phyloP scores from a whole-genome alignment of 1,140 invertebrate species.

The Drosophila arawakana region DNA sequence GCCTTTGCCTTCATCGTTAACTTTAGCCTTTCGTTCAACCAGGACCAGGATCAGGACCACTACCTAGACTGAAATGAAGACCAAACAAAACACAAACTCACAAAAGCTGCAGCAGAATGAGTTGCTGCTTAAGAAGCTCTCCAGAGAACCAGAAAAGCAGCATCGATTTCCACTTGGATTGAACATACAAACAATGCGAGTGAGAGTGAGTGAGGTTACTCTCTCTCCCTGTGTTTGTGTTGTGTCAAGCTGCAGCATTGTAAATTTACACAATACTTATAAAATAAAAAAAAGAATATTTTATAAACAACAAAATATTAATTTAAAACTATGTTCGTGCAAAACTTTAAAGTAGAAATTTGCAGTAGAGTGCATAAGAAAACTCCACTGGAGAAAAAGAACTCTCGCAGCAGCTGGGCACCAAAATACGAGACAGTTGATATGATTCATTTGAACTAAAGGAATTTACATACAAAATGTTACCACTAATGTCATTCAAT shows the following conservation, averaged over 20 bases:
- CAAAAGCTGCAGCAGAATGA: slow-evolving; percentile 2
- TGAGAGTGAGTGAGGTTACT: background rate
- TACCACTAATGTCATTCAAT: no score
- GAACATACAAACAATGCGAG: background rate
- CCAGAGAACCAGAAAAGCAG: background rate
- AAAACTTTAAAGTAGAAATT: no score
- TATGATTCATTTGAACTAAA: background rate
- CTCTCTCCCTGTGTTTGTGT: no score
- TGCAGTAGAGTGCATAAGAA: no score
- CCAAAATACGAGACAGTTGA: background rate
- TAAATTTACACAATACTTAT: no score
- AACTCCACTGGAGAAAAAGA: no score
- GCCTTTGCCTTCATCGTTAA: background rate
- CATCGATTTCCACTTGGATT: slow-evolving; percentile 9
- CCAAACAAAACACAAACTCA: slow-evolving; percentile 1
- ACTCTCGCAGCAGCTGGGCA: no score
- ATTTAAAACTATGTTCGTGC: no score
- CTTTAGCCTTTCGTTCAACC: background rate
- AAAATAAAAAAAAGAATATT: no score
- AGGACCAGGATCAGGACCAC: background rate
- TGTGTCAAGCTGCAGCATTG: background rate
- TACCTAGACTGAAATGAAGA: background rate
- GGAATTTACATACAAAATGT: background rate
- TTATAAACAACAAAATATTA: no score
- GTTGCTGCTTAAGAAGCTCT: background rate